phyloP scores from a whole-genome alignment of 92 coral and sea anemone genomes.

The Parazoanthus darwini region DNA sequence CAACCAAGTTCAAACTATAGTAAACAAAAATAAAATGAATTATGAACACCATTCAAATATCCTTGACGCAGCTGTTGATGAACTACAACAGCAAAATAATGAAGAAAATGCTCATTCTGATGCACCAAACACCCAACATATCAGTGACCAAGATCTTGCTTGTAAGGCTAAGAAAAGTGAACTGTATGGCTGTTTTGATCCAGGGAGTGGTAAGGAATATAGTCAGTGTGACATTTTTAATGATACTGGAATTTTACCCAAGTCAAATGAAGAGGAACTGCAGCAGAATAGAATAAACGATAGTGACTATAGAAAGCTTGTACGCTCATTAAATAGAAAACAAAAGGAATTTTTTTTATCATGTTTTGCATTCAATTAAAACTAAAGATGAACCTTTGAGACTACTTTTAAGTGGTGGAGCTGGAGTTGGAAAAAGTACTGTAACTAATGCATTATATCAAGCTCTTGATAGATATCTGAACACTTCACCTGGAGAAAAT shows the following conservation, averaged over 20 bases:
- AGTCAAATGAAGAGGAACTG: constrained; percentile 42
- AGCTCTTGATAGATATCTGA: constrained; percentile 52
- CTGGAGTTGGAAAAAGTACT: constrained; percentile 59
- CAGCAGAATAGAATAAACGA: constrained; percentile 8
- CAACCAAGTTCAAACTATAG: too few species aligned
- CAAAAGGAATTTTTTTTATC: constrained; percentile 23
- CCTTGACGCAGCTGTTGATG: too few species aligned
- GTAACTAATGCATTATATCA: constrained; percentile 47
- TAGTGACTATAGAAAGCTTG: constrained; percentile 3
- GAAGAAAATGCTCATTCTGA: not conserved
- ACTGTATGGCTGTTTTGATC: constrained; percentile 48
- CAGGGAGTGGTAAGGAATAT: constrained; percentile 33
- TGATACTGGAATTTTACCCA: constrained; percentile 41
- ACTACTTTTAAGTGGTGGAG: constrained; percentile 55
- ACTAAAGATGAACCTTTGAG: constrained; percentile 42
- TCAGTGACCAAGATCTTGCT: constrained; percentile 46
- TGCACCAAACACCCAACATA: constrained; percentile 42
- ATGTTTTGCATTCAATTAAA: constrained; percentile 46
- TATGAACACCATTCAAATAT: too few species aligned
- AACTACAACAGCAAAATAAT: not conserved
- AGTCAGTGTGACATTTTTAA: constrained; percentile 35
- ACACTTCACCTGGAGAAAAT: constrained; percentile 50
- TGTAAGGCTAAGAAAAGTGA: constrained; percentile 36
- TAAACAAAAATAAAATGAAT: not conserved
- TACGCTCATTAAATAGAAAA: constrained; percentile 16